phyloP scores from a whole-genome alignment of 2,888 invertebrate species.

The Drosophila diplacantha region DNA sequence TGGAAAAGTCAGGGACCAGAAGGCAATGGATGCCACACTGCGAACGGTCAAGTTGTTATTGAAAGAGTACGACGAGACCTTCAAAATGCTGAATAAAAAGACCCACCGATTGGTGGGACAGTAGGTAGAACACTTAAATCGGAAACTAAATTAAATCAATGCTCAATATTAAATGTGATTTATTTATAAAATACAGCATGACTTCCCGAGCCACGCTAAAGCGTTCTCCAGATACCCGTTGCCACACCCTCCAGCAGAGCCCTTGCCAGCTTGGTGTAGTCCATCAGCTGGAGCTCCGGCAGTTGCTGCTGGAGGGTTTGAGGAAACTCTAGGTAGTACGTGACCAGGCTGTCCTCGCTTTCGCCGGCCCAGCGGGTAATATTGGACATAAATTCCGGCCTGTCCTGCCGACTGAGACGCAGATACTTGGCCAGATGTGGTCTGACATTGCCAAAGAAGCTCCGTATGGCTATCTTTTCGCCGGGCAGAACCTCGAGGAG shows the following conservation, averaged over 20 bases:
- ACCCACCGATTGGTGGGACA: conserved; percentile 41
- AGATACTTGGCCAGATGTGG: conserved; percentile 38
- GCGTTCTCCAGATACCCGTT: conserved; percentile 25
- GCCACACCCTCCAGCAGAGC: conserved; percentile 25
- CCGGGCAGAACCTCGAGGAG: conserved; percentile 43
- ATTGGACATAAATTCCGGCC: conserved; percentile 38
- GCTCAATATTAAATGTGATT: not conserved
- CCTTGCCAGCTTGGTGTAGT: conserved; percentile 44
- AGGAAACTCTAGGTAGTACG: conserved; percentile 45
- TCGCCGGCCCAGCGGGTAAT: conserved; percentile 44
- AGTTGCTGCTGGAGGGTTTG: conserved; percentile 28
- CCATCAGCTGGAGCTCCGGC: conserved; percentile 53
- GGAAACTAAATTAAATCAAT: not conserved
- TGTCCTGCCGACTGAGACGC: conserved; percentile 18
- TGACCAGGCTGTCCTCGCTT: conserved; percentile 35
- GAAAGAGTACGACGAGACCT: conserved; percentile 36
- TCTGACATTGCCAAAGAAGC: conserved; percentile 38
- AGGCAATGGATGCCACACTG: conserved; percentile 38
- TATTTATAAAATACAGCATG: not conserved
- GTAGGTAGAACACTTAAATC: not conserved
- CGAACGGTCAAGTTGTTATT: conserved; percentile 27
- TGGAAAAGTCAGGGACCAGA: conserved; percentile 29
- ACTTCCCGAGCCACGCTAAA: not conserved
- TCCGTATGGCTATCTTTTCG: conserved; percentile 52
- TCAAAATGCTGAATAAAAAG: conserved; percentile 31